Base-by-base conservation (phyloP, 2,888 invertebrate genomes). In the Poecilus cupreus region DNA sequence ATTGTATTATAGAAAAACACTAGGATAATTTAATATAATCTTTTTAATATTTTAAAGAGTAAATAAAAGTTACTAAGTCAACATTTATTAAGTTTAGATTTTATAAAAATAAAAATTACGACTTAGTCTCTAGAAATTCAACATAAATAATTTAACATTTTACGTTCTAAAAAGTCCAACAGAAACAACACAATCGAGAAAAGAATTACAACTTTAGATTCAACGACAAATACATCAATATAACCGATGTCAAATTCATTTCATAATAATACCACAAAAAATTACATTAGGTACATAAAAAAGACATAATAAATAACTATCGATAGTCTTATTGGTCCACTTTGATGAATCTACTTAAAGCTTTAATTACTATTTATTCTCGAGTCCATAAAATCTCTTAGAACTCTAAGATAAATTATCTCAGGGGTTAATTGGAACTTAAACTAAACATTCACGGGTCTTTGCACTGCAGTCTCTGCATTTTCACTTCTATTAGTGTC, bases 391-490 rank as follows among this genome's bases (percentile, higher is more conserved):
- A 10, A 60, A 60, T 54, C 54, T 20, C 13, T 54, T 54, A 60
- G 51, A 51, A 18, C 51, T 51, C 51, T 51, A 51, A 51, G 20
- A 18, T 51, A 51, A 51, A 51, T 51, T 51, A 51, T 18, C 32
- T 32, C 32, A 32, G 32, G 32, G 32, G 32, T 32, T 32, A 32
- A 32, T 51, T 51, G 51, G 13, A 51, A 1, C 51, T 51, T 51
- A 60, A 46, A 11, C 24, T 86, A 88, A 82, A 88, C 87, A 85
- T 88, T 88, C 78, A 88, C 87, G 64, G 88, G 85, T 84, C 87
- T 86, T 82, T 87, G 86, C 18, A 84, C 79, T 6, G 82, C 46
- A 46, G 79, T 82, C 64, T 86, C 87, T 74, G 85, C 84, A 57
- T 83, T 85, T 46, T 85, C 85, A 80, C 86, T 86, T 57, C 85